A percentile compares a stretch with the other conserved stretches of the same genome.
phyloP scores from a whole-genome alignment of 2,888 invertebrate species.

The Cephus sareptanus region DNA sequence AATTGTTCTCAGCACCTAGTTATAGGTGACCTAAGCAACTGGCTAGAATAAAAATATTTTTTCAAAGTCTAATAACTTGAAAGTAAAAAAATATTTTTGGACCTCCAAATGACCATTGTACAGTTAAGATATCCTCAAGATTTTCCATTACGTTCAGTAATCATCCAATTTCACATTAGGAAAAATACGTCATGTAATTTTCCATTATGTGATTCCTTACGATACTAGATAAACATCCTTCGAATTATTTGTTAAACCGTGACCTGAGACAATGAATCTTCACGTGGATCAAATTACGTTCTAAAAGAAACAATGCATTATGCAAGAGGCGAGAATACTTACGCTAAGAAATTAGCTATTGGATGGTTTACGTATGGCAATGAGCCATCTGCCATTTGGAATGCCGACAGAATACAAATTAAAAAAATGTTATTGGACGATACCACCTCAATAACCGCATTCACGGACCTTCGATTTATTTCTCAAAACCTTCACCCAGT shows the following conservation, averaged over 20 bases:
- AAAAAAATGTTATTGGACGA: neutral
- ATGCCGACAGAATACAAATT: slow-evolving; percentile 16
- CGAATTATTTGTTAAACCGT: neutral
- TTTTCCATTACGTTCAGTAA: neutral
- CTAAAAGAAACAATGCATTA: slow-evolving; percentile 15
- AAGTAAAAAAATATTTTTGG: neutral
- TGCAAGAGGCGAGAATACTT: slow-evolving; percentile 18
- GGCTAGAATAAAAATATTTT: neutral
- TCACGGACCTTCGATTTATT: neutral
- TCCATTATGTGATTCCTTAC: too few relatives aligned
- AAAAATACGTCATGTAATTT: neutral
- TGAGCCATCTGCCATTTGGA: slow-evolving; percentile 12
- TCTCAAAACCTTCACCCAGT: neutral
- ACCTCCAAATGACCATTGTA: neutral
- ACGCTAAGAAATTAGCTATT: slow-evolving; percentile 16
- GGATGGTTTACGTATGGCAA: slow-evolving; percentile 14
- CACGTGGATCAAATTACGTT: neutral
- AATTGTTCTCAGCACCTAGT: neutral
- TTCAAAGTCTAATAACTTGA: neutral
- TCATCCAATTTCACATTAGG: too few relatives aligned
- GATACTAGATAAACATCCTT: neutral
- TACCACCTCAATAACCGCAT: neutral
- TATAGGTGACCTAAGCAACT: neutral
- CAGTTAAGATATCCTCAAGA: neutral
- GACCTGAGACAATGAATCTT: neutral